Evolutionary conservation across 2,797 vertebrate genomes (phyloP), one percentile per base, ranked within the genome.

Genomic region (Fratercula arctica): DNA sequence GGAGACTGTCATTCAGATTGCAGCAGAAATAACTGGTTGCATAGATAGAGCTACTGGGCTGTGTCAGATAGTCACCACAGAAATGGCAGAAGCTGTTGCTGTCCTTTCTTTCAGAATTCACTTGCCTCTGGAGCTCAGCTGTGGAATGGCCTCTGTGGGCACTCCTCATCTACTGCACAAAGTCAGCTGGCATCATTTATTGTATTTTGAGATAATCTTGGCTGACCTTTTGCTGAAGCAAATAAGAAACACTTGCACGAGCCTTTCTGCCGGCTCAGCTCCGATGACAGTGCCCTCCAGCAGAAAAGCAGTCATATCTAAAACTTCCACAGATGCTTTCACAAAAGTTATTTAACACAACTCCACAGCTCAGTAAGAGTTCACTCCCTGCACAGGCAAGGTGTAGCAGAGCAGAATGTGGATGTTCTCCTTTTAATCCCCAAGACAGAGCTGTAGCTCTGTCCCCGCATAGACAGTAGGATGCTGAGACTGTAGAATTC

Each of bases 141-240:
- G 60, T 56, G 78, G 78, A 73, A 50, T 1, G 4, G 67, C 20
- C 51, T 87, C 56, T 56, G 53, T 60, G 45, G 37, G 56, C 45
- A 54, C 13, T 60, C 43, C 82, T 76, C 45, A 77, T 57, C 77
- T 75, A 56, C 85, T 77, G 59, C 72, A 77, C 75, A 64, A 53
- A 92, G 78, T 85, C 75, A 85, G 41, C 75, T 74, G 68, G 66
- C 2, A 0, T 26, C 1, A 0, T 86, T 90, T 87, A 74, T 87
- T n/a, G 61, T 41, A 85, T 93, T 92, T 93, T 68, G 64, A 89
- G 73, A 41, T 85, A 87, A 89, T 75, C 89, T 74, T 45, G 53
- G 48, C 57, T 93, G 92, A 85, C 92, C 85, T 93, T 97, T 93
- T 46, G 41, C 89, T 80, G 89, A 83, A 84, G 72, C 84, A 89